phyloP scores from a whole-genome alignment of 2,888 invertebrate genomes.

The Trachelus troglodyta region DNA sequence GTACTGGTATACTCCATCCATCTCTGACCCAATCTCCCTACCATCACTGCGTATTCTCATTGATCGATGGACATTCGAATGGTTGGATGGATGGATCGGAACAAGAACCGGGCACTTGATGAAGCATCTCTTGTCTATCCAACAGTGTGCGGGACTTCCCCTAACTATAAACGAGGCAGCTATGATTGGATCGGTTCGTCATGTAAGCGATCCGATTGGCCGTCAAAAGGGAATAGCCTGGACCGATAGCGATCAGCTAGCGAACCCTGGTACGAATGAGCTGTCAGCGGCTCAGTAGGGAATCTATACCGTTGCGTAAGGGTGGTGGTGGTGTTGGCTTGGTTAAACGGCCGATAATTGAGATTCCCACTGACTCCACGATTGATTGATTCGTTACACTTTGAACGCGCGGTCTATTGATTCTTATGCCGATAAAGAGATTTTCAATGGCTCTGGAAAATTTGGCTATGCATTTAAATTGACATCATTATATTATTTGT shows the following conservation, averaged over 20 bases:
- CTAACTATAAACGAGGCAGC: neutral
- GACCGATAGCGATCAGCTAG: constrained; percentile 1
- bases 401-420: neutral
- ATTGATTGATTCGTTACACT: constrained; percentile 9
- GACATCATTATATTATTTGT: neutral
- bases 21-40: neutral
- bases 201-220: constrained; percentile 20
- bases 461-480: constrained; percentile 1
- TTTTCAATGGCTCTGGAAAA: neutral
- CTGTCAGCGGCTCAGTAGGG: constrained; percentile 1
- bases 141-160: neutral
- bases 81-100: constrained; percentile 23
- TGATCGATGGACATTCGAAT: constrained; percentile 8
- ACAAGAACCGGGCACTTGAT: constrained; percentile 10
- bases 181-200: constrained; percentile 24
- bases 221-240: constrained; percentile 9
- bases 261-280: constrained; percentile 1
- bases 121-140: neutral
- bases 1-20: neutral
- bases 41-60: neutral
- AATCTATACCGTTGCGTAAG: constrained; percentile 4
- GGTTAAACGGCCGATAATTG: constrained; percentile 4
- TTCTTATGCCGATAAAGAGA: neutral
- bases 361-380: neutral
- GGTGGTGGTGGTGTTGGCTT: neutral